Conservation (phyloP, 2,888 invertebrate species). For the Pedicia rivosa region DNA sequence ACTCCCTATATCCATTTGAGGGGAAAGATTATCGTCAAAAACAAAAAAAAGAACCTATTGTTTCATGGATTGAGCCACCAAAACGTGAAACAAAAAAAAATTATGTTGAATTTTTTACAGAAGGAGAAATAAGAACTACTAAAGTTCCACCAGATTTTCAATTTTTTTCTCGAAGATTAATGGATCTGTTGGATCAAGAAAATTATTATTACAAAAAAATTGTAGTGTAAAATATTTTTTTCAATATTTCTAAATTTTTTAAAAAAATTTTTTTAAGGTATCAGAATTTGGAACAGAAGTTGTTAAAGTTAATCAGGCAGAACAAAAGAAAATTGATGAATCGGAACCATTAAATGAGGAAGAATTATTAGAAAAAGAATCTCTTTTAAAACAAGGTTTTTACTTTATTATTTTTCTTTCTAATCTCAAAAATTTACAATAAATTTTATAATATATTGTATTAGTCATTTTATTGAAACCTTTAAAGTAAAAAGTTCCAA, state of each 20-base stretch:
- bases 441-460: conserved; percentile 5
- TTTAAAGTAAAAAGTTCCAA: no score
- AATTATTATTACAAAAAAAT: conserved; percentile 94
- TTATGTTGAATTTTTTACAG: conserved; percentile 91
- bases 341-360: conserved; percentile 82
- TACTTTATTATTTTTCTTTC: no score
- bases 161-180: conserved; percentile 93
- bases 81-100: conserved; percentile 98
- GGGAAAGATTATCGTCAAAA: conserved; percentile 96
- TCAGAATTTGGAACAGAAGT: conserved; percentile 93
- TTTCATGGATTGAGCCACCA: conserved; percentile 98
- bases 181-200: conserved; percentile 94
- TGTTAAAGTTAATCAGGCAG: conserved; percentile 81
- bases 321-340: conserved; percentile 94
- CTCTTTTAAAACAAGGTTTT: conserved; percentile 67
- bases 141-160: conserved; percentile 99
- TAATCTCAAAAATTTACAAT: no score
- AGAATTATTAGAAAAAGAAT: conserved; percentile 82
- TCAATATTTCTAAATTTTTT: no score
- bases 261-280: conserved; percentile 36
- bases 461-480: background rate
- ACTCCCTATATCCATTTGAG: conserved; percentile 91
- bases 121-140: conserved; percentile 93
- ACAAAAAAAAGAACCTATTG: conserved; percentile 67
- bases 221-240: conserved; percentile 61